Base-by-base conservation (phyloP, 2,888 invertebrate genomes). In the Caenorhabditis wallacei region DNA sequence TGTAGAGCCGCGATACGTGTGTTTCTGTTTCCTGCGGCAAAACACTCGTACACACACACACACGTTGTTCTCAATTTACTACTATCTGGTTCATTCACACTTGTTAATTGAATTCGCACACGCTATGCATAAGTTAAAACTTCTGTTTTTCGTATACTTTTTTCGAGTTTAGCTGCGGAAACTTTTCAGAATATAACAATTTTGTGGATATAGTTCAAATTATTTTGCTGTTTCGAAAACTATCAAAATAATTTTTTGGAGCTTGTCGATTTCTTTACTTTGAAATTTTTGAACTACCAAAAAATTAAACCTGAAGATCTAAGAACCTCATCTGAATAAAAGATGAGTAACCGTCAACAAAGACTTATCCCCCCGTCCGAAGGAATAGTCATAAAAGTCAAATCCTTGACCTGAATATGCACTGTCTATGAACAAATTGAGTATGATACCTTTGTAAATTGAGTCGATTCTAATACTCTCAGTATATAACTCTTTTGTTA, bases 391-490 rank as follows among this genome's bases (percentile, higher is more conserved):
- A 68, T 57, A 75, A 66, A 57, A 61, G 40, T 68, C 54, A 59
- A 76, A 76, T 68, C 76, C 76, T 76, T 76, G 76, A 76, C 76
- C 68, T 40, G 68, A 53, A 51, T 68, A 59, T 76, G 59, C 30
- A 68, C 68, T 76, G 8, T 18, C 20, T 37, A 18, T 61, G 43
- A 72, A 26, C 11, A 18, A 35, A 40, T 48, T 40, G 61, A 53
- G 46, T 26, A n/a, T 54, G 20, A 61, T 61, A 61, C 43, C 24
- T 24, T 61, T 24, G 24, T 40, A 22, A 24, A 40, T 22, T 26
- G 43, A 18, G 16, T 5, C n/a, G 8, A 26, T 43, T 5, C 18
- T 54, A 16, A 66, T 66, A 53, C 22, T 53, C 22, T 8, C 37
- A n/a, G 37, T 26, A 59, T 59, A 35, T 18, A 22, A 37, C 13